Conservation (phyloP, 2,797 vertebrate genomes). For the Notolepis coatsorum region DNA sequence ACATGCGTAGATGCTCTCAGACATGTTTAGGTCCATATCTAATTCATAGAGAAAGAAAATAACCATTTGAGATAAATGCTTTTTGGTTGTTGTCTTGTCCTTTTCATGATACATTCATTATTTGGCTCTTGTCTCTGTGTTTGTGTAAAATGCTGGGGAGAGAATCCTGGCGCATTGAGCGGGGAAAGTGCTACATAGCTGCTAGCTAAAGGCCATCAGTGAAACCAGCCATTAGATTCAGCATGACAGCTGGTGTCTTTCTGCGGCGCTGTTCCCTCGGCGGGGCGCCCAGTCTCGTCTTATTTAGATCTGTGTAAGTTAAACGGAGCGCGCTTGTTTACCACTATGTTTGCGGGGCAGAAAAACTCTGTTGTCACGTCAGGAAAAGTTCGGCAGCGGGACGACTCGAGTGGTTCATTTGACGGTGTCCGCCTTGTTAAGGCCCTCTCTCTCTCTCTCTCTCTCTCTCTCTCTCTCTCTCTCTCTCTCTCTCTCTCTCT, state of each 20-base stretch:
- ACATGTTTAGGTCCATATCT: too few relatives aligned
- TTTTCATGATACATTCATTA: not conserved
- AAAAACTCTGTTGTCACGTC: constrained; percentile 24
- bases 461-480: not conserved
- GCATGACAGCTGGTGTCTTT: constrained; percentile 32
- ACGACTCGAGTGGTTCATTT: not conserved
- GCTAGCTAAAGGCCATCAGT: constrained; percentile 3
- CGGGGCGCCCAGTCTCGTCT: constrained; percentile 29
- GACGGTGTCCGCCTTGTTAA: too few relatives aligned
- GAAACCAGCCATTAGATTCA: constrained; percentile 17
- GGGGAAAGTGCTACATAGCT: not conserved
- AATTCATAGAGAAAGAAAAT: not conserved
- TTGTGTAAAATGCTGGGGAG: too few relatives aligned
- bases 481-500: not conserved
- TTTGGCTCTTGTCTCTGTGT: not conserved
- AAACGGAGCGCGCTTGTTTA: constrained; percentile 62
- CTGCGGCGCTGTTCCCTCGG: constrained; percentile 20
- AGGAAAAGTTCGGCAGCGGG: not conserved
- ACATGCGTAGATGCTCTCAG: too few relatives aligned
- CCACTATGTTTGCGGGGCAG: constrained; percentile 27
- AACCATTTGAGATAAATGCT: not conserved
- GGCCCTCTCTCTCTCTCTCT: not conserved
- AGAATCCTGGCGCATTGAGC: not conserved
- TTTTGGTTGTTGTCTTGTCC: not conserved
- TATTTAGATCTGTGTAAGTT: constrained; percentile 47